phyloP scores from a whole-genome alignment of 1,140 invertebrate species.

The Drosophila pectinifera region DNA sequence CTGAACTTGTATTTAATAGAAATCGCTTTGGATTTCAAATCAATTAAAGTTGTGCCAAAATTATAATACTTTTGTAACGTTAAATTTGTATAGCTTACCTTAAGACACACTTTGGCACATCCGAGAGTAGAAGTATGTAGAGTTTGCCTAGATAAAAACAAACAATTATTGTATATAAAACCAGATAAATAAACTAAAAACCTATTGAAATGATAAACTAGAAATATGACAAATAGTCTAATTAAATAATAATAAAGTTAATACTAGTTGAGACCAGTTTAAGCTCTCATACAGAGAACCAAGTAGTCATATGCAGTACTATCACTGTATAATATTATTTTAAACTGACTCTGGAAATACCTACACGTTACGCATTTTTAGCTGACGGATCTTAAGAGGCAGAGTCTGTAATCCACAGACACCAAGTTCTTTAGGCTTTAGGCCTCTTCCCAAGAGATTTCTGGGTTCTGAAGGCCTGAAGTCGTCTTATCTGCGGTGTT shows the following conservation, averaged over 20 bases:
- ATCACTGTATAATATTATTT: background rate
- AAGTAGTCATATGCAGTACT: background rate
- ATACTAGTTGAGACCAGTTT: too few relatives aligned
- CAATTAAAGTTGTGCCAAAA: too few relatives aligned
- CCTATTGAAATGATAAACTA: too few relatives aligned
- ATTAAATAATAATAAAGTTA: too few relatives aligned
- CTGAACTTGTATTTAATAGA: background rate
- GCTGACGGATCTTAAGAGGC: background rate
- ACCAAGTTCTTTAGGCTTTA: background rate
- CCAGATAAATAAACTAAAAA: too few relatives aligned
- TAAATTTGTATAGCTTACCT: too few relatives aligned
- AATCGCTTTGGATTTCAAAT: background rate
- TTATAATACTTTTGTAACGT: background rate
- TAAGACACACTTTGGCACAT: too few relatives aligned
- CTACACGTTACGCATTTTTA: conserved; percentile 7
- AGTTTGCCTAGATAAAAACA: too few relatives aligned
- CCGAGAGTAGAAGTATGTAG: too few relatives aligned
- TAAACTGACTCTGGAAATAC: background rate
- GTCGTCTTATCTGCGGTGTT: conserved; percentile 13
- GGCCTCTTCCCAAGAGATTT: conserved; percentile 5
- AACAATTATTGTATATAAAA: too few relatives aligned
- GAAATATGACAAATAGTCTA: too few relatives aligned
- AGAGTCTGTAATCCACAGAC: background rate
- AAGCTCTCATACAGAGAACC: too few relatives aligned
- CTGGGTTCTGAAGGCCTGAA: background rate